Conservation (phyloP, 1,140 invertebrate genomes). For the Drosophila neocordata region DNA sequence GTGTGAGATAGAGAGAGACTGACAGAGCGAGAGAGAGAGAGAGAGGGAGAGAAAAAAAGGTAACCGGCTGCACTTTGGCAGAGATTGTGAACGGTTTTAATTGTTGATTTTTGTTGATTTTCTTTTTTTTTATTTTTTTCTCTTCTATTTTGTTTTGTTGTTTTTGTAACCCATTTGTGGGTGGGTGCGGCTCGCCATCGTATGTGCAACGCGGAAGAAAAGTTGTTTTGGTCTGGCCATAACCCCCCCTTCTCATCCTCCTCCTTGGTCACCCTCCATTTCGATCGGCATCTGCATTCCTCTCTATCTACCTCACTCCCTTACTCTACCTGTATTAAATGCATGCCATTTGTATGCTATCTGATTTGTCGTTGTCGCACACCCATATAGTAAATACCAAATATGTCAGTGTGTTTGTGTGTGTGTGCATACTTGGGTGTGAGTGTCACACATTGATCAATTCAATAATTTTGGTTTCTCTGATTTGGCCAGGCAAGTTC, state of each 20-base stretch:
- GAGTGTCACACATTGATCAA: constrained; percentile 30
- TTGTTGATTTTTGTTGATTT: constrained; percentile 55
- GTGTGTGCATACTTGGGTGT: constrained; percentile 28
- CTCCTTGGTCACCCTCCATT: constrained; percentile 2
- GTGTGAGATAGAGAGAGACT: background rate
- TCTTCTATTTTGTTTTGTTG: background rate
- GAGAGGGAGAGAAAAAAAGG: background rate
- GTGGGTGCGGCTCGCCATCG: constrained; percentile 67
- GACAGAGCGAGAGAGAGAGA: background rate
- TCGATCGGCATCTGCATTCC: constrained; percentile 7
- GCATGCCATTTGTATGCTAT: constrained; percentile 68
- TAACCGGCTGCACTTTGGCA: background rate
- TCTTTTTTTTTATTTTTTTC: background rate
- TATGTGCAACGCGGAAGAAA: constrained; percentile 78
- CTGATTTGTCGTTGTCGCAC: constrained; percentile 49
- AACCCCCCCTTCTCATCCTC: too few species aligned
- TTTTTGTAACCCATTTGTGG: constrained; percentile 63
- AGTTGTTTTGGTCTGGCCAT: constrained; percentile 60
- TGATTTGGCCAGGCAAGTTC: constrained; percentile 62
- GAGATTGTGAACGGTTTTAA: constrained; percentile 73
- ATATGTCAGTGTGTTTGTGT: background rate
- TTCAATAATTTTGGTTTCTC: constrained; percentile 29
- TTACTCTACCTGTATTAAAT: constrained; percentile 40
- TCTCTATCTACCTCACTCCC: constrained; percentile 12
- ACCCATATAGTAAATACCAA: constrained; percentile 26